Base-by-base conservation (phyloP, 1,140 invertebrate species). In the Hesperophylax magnus region DNA sequence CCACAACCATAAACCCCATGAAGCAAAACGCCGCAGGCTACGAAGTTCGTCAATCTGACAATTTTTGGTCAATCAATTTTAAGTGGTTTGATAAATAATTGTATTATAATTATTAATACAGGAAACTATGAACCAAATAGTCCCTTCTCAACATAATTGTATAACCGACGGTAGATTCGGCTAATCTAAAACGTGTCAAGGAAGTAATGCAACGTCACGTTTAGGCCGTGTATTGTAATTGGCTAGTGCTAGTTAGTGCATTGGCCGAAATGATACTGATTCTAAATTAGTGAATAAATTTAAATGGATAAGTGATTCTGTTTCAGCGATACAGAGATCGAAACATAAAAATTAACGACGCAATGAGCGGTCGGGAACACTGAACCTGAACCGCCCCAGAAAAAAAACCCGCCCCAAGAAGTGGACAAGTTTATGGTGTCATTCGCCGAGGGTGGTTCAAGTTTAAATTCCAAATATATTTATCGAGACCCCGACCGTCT, bases 351-450 rank as follows among this genome's bases (percentile, higher is more conserved):
- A 67, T 18, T 69, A n/a, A 39, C 18, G 65, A 34, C 31, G 34
- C 18, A 69, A 24, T 17, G n/a, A 20, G 17, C 65, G 20, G 65
- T 20, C 39, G 31, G 11, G 31, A 18, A 34, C 18, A 20, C 8
- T 15, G 58, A 61, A 61, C 20, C 15, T n/a, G 61, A 54, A 58
- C 34, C 8, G 24, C 34, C 34, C 74, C n/a, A n/a, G 58, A 78
- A 81, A 81, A 82, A 52, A 74, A 24, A 3, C 65, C 54, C 22
- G 65, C 53, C 27, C 22, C 54, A 69, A 54, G 76, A 53, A 72
- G 15, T 58, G 65, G 54, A 78, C 75, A 78, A 72, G 76, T 82
- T 82, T 82, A 82, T 78, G 60, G 76, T 74, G 76, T 72, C 76
- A 53, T 78, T 72, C 54, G 76, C 69, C 69, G 47, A 47, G n/a